Evolutionary conservation across 2,113 vertebrate genomes (phyloP).

Genomic region (Calonectris borealis): DNA sequence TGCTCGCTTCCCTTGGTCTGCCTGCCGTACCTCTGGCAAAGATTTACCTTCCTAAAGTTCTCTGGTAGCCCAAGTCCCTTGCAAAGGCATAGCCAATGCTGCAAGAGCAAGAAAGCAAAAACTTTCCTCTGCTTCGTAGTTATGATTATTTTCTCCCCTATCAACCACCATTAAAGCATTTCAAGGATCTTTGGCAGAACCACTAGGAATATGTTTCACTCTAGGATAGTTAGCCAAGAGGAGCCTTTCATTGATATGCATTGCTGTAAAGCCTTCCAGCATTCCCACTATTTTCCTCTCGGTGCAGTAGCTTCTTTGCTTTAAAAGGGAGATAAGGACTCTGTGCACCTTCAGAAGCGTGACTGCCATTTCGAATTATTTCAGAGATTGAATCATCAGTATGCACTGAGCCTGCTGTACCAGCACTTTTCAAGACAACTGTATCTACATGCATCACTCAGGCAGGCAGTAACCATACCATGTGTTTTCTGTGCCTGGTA

Average conservation of each 20-base stretch:
- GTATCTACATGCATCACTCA: not conserved
- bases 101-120: not conserved
- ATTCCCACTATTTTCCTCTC: not conserved
- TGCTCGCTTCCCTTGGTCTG: not conserved
- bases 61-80: not conserved
- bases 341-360: constrained; percentile 18
- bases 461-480: not conserved
- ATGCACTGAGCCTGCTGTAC: constrained; percentile 23
- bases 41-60: not conserved
- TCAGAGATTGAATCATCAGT: constrained; percentile 51
- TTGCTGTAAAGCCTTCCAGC: constrained; percentile 39
- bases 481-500: not conserved
- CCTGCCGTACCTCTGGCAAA: not conserved
- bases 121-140: not conserved
- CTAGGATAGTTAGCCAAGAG: not conserved
- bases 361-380: constrained; percentile 46
- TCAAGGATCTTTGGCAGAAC: constrained; percentile 17
- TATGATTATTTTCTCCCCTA: not conserved
- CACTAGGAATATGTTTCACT: not conserved
- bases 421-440: constrained; percentile 39
- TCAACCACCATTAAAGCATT: not conserved
- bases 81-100: not conserved
- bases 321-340: constrained; percentile 56
- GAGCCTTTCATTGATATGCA: constrained; percentile 36
- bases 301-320: constrained; percentile 28